Conservation (phyloP, 2,113 vertebrate species). For the Onychorhynchus coronatus region DNA sequence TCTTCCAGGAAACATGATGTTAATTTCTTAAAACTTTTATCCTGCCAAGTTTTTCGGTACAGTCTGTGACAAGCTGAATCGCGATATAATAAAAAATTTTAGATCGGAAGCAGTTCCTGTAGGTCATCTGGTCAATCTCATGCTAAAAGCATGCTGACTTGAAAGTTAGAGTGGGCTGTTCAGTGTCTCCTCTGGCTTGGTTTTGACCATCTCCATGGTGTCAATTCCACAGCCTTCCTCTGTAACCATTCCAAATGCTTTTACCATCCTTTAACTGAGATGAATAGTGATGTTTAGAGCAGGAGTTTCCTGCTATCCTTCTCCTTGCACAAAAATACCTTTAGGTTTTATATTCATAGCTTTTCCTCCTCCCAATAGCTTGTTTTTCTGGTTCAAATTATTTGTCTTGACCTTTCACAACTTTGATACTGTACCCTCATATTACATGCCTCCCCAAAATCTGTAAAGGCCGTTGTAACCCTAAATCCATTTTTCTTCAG, state of each 20-base stretch:
- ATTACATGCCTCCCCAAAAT: background rate
- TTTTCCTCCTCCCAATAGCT: background rate
- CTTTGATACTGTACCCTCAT: background rate
- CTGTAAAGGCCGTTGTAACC: background rate
- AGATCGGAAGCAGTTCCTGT: background rate
- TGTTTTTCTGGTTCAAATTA: background rate
- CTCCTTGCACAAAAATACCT: background rate
- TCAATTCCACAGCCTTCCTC: background rate
- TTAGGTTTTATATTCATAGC: background rate
- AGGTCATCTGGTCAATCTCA: background rate
- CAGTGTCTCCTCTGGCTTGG: background rate
- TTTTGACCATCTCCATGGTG: background rate
- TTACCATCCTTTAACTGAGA: background rate
- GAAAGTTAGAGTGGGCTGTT: background rate
- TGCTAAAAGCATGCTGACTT: background rate
- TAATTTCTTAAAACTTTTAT: constrained; percentile 7
- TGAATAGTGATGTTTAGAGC: background rate
- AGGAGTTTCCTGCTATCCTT: background rate
- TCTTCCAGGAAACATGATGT: background rate
- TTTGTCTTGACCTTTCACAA: background rate
- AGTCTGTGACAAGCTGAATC: background rate
- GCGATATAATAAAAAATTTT: background rate
- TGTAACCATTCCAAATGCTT: background rate
- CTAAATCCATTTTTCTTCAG: background rate
- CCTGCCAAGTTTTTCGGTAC: background rate